phyloP scores from a whole-genome alignment of 2,113 vertebrate genomes.

The Alexandromys fortis region DNA sequence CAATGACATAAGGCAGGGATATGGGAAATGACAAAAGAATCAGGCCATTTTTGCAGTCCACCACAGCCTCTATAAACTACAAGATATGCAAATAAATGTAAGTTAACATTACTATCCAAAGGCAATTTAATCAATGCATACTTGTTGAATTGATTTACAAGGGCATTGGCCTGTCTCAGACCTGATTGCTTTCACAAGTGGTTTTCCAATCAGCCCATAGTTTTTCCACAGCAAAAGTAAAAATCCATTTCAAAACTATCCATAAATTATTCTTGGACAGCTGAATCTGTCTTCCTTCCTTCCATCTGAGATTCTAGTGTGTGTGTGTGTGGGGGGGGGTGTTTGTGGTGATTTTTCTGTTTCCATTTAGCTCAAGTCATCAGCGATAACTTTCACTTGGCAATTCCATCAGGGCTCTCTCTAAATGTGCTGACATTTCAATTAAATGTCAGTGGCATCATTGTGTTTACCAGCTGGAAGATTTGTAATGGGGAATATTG shows the following conservation, averaged over 20 bases:
- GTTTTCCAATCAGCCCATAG: constrained; percentile 57
- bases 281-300: constrained; percentile 9
- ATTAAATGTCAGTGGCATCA: constrained; percentile 80
- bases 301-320: background rate
- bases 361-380: constrained; percentile 77
- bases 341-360: constrained; percentile 70
- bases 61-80: background rate
- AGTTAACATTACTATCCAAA: constrained; percentile 52
- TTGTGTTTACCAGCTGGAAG: constrained; percentile 78
- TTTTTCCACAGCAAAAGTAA: constrained; percentile 60
- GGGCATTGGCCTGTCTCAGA: constrained; percentile 49
- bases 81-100: constrained; percentile 57
- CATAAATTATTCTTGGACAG: constrained; percentile 67
- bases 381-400: constrained; percentile 75
- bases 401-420: constrained; percentile 75
- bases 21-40: background rate
- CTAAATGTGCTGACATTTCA: constrained; percentile 82
- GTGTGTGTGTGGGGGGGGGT: background rate
- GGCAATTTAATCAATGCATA: constrained; percentile 59
- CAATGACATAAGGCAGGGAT: background rate
- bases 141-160: constrained; percentile 69
- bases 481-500: constrained; percentile 73
- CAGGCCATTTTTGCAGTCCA: background rate
- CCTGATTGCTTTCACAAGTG: constrained; percentile 71
- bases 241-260: constrained; percentile 62